Base-by-base conservation (phyloP, 2,113 vertebrate genomes). In the Channa maculata region DNA sequence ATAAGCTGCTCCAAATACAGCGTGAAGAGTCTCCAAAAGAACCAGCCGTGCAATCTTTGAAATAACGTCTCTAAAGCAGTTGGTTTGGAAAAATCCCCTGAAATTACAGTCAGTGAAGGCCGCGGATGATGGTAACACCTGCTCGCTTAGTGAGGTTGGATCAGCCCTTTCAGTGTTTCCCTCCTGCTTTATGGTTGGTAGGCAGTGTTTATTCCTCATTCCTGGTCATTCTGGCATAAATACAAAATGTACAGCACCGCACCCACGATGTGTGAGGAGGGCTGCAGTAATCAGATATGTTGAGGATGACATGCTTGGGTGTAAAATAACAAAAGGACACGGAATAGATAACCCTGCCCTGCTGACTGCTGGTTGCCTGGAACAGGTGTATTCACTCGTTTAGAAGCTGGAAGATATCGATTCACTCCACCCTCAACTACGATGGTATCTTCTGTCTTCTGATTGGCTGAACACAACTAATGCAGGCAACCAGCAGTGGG, bases 171-270 rank as follows among this genome's bases (percentile, higher is more conserved):
- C 0, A 15, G 39, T 41, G 67, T 61, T 64, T 37, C 12, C 8
- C 49, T 60, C n/a, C 44, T 48, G 73, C 33, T 75, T 73, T 55
- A 6, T 4, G 24, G n/a, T 4, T 24, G 9, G 2, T 5, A 55
- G 59, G 51, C 61, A 34, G 36, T 13, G 53, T 49, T 12, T 3
- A 44, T 77, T 75, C 77, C 75, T 66, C 83, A 76, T 81, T 51
- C 34, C 39, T 36, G 68, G 34, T 71, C 74, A 70, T 58, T 14
- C 41, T 53, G 38, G 37, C n/a, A 4, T 37, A 46, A 37, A 3
- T 10, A 2, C 10, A 2, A 2, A 34, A 38, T 8, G 13, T 5
- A 24, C 24, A 24, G 24, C 24, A 63, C 41, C 39, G 8, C n/a
- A 34, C 41, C 43, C n/a, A 11, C 2, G 15, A 43, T 37, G 24